Percentiles rank a stretch among this genome's conserved stretches.
These are phyloP conservation scores for Folsomia candida DNA, from an alignment of 2,888 invertebrate species.

Conservation along the genomic window DNA sequence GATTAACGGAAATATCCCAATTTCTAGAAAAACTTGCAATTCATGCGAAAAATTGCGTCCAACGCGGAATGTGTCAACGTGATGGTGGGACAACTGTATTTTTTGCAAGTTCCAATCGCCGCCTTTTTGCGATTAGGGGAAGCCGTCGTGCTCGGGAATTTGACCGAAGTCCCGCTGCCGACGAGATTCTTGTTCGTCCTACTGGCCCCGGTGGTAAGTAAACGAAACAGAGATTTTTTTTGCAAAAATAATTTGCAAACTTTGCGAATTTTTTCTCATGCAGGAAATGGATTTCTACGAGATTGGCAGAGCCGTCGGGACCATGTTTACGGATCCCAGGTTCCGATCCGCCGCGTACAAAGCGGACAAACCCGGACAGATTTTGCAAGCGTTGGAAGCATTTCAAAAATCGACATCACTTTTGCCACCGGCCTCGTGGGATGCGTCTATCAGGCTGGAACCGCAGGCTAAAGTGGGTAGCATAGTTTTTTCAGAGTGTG, in stretches of 20 bases:
- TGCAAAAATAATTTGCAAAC: background rate
- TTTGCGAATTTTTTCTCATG: constrained; percentile 54
- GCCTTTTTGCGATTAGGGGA: constrained; percentile 59
- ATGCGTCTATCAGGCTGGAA: constrained; percentile 41
- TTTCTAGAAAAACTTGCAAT: constrained; percentile 48
- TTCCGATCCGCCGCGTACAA: constrained; percentile 48
- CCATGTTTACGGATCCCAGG: constrained; percentile 53
- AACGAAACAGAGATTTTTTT: constrained; percentile 19
- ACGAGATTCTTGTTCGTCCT: constrained; percentile 57
- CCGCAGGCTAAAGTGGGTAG: constrained; percentile 22
- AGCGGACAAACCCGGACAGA: constrained; percentile 48
- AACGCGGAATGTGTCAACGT: constrained; percentile 61
- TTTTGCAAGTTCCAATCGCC: constrained; percentile 58
- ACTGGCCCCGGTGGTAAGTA: background rate
- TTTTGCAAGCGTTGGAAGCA: constrained; percentile 49
- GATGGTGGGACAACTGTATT: constrained; percentile 60
- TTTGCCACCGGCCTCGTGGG: constrained; percentile 48
- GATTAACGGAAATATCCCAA: background rate
- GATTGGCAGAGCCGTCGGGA: constrained; percentile 52
- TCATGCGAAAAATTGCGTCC: constrained; percentile 59
- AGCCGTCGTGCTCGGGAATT: constrained; percentile 58
- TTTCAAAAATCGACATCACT: constrained; percentile 49
- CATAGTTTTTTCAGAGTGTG: background rate
- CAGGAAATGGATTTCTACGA: background rate
- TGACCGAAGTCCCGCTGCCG: constrained; percentile 60